phyloP scores from a whole-genome alignment of 2,113 vertebrate species.

The Scophthalmus maximus region DNA sequence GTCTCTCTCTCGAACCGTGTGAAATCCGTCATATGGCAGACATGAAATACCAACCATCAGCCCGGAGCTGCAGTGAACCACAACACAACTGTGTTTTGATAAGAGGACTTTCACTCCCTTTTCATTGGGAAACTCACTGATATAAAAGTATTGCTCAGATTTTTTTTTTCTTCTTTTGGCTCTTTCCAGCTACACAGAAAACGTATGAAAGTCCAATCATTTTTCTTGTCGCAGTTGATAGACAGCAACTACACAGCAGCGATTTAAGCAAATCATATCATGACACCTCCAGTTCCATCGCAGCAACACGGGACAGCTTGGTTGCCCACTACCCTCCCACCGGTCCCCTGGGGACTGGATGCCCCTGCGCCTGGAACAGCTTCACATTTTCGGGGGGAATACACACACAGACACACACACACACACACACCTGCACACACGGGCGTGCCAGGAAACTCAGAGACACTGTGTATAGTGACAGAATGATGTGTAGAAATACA shows the following conservation, averaged over 20 bases:
- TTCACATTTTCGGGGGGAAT: constrained; percentile 44
- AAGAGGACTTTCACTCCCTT: background rate
- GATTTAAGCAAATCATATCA: constrained; percentile 12
- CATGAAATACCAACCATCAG: background rate
- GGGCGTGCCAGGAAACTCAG: constrained; percentile 33
- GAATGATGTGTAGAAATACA: constrained; percentile 19
- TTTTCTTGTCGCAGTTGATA: background rate
- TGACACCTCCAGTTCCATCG: constrained; percentile 8
- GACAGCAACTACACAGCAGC: constrained; percentile 1
- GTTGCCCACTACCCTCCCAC: constrained; percentile 41
- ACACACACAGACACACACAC: constrained; percentile 24
- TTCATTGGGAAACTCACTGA: background rate
- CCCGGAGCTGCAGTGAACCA: constrained; percentile 14
- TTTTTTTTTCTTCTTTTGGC: too few species aligned
- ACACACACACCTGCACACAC: constrained; percentile 38
- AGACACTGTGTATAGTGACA: background rate
- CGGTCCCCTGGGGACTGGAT: constrained; percentile 41
- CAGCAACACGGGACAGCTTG: constrained; percentile 38
- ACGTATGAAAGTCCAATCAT: background rate
- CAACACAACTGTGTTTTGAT: constrained; percentile 1
- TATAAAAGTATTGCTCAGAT: background rate
- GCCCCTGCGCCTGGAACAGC: constrained; percentile 47
- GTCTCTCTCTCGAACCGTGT: background rate
- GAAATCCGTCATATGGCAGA: background rate
- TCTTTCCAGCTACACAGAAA: background rate